These are phyloP conservation scores for Rhopilema esculentum DNA, from an alignment of 30 jellyfish, hydroid and myxozoan genomes.

Conservation along the genomic window DNA sequence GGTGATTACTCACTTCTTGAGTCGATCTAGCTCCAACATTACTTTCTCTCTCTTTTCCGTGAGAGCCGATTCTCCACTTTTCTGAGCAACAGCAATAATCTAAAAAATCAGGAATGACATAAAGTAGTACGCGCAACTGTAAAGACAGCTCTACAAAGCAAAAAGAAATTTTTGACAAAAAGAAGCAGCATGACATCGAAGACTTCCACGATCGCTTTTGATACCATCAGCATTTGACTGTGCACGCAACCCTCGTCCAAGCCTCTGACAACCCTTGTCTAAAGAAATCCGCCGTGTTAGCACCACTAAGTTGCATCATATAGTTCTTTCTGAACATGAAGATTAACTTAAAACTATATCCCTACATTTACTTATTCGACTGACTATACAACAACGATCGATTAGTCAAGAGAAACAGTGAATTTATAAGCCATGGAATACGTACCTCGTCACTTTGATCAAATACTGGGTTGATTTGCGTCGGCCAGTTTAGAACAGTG, in stretches of 20 bases:
- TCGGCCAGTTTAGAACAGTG: conserved; percentile 94
- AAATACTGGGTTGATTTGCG: conserved; percentile 82
- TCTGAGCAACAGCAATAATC: conserved; percentile 90
- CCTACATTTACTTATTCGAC: too few relatives aligned
- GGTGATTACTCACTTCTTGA: conserved; percentile 69
- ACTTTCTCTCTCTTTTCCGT: conserved; percentile 93
- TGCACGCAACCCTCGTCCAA: too few relatives aligned
- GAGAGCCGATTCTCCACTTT: conserved; percentile 82
- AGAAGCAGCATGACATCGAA: not conserved
- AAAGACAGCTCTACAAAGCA: too few relatives aligned
- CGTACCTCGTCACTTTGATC: conserved; percentile 95
- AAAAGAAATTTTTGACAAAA: too few relatives aligned
- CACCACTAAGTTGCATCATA: too few relatives aligned
- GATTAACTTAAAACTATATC: too few relatives aligned
- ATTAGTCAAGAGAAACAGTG: not conserved
- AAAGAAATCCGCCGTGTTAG: too few relatives aligned
- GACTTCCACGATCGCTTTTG: too few relatives aligned
- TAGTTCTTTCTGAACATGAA: too few relatives aligned
- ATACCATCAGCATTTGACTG: too few relatives aligned
- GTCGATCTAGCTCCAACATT: conserved; percentile 86
- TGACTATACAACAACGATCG: not conserved
- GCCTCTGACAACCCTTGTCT: too few relatives aligned
- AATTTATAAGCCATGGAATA: not conserved
- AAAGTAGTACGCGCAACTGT: not conserved
- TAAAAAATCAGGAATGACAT: not conserved